Evolutionary conservation across 2,113 vertebrate genomes (phyloP), one percentile per base, ranked within the genome.

Genomic region (Malurus cyaneus): DNA sequence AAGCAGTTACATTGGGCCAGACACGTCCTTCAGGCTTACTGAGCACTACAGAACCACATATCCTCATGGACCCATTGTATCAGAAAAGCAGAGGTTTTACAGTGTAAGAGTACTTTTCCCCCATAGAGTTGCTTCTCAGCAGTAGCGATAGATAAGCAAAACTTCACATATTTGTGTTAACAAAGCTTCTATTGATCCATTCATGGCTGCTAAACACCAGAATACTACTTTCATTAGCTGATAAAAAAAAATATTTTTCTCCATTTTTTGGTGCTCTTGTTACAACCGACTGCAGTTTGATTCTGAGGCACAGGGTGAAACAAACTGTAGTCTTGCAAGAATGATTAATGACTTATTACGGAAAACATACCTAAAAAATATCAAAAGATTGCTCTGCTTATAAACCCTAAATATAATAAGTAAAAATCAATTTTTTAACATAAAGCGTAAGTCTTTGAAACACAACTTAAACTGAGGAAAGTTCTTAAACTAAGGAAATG

Each of bases 91-190:
- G 65, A 82, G 23, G 5, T 60, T 57, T 41, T 32, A 70, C 36
- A 49, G 31, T 52, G 12, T 57, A 80, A 56, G 44, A 70, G 67
- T 93, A 88, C 95, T 89, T 96, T 96, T 96, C 96, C 96, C 96
- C 95, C 96, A 93, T 66, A 95, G 77, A 92, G 57, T 5, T 62
- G 46, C 65, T 93, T 26, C 32, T 72, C 21, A 67, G 52, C 10
- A 64, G 41, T 19, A 50, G 21, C 61, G 86, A 82, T 41, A 44
- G 83, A 80, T 18, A 59, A 88, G 19, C 28, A 67, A 81, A 74
- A 84, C 14, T 36, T 32, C 0, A 49, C 17, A 31, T 2, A 18
- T 42, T 44, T 29, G 12, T 18, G 19, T 52, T 74, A 73, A 21
- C 16, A 29, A 74, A 86, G 71, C 34, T 28, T 79, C 69, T 64